Evolutionary conservation across 1,140 invertebrate species (phyloP).

Genomic region (Sweltsa coloradensis): DNA sequence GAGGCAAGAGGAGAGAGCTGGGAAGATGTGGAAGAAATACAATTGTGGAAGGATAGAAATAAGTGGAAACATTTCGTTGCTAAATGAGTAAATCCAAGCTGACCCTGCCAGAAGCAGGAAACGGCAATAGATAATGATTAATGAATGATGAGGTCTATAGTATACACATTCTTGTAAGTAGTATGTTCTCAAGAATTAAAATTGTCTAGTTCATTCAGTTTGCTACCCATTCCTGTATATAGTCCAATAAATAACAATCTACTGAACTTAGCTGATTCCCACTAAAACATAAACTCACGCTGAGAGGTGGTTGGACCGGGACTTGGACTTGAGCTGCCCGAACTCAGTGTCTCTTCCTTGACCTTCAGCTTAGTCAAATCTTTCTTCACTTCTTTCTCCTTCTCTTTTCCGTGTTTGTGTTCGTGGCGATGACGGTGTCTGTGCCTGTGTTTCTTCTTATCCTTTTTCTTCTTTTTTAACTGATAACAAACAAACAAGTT

Average conservation of each 20-base stretch:
- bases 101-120: too few relatives aligned
- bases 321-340: slow-evolving; percentile 47
- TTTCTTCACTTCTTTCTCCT: slow-evolving; percentile 32
- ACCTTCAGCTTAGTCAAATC: slow-evolving; percentile 28
- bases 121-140: too few relatives aligned
- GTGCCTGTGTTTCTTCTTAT: slow-evolving; percentile 70
- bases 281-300: slow-evolving; percentile 26
- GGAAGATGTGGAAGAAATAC: too few relatives aligned
- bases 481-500: slow-evolving; percentile 28
- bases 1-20: too few relatives aligned
- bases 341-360: slow-evolving; percentile 48
- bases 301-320: slow-evolving; percentile 22
- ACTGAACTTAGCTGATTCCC: neutral
- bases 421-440: slow-evolving; percentile 64
- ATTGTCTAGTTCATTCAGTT: slow-evolving; percentile 26
- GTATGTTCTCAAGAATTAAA: too few relatives aligned
- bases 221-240: slow-evolving; percentile 30
- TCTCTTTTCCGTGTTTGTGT: slow-evolving; percentile 38
- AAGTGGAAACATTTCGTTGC: too few relatives aligned
- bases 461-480: slow-evolving; percentile 69
- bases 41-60: too few relatives aligned
- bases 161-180: too few relatives aligned
- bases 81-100: too few relatives aligned
- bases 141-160: too few relatives aligned
- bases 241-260: slow-evolving; percentile 22